Conservation (phyloP, 1,140 invertebrate species). For the Cotesia chilonis region DNA sequence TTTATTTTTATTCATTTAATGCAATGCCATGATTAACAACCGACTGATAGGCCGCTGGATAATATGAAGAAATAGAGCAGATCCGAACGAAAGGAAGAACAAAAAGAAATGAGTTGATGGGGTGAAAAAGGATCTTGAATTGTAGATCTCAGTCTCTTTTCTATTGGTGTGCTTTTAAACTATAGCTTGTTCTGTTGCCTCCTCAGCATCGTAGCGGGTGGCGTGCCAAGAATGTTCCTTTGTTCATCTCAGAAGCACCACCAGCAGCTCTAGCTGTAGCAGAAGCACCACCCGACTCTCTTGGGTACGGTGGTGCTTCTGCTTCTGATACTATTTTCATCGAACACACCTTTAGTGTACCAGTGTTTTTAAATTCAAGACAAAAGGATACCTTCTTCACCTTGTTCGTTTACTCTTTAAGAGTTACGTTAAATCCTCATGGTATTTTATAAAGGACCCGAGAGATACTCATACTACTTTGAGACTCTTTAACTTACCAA, state of each 20-base stretch:
- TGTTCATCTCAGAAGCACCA: conserved; percentile 42
- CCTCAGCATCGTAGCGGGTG: conserved; percentile 34
- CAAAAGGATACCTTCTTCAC: conserved; percentile 41
- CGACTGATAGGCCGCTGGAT: not conserved
- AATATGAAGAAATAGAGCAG: conserved; percentile 17
- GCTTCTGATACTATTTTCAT: conserved; percentile 15
- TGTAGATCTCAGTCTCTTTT: conserved; percentile 30
- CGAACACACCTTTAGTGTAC: conserved; percentile 44
- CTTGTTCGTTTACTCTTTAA: not conserved
- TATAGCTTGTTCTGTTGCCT: conserved; percentile 24
- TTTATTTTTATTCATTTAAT: not conserved
- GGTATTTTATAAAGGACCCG: conserved; percentile 36
- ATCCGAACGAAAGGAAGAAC: conserved; percentile 1
- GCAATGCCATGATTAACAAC: not conserved
- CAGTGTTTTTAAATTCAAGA: conserved; percentile 44
- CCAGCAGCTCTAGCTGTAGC: too few species aligned
- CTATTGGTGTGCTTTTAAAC: conserved; percentile 21
- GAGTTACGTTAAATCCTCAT: conserved; percentile 36
- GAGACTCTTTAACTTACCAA: conserved; percentile 16
- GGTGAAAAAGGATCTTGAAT: conserved; percentile 1
- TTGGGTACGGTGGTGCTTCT: conserved; percentile 29
- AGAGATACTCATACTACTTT: conserved; percentile 9
- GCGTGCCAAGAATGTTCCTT: conserved; percentile 46
- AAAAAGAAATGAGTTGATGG: conserved; percentile 29
- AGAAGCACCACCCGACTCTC: conserved; percentile 27